Percentiles rank a stretch among this genome's conserved stretches.
These are phyloP conservation scores for Xyrichtys novacula DNA, from an alignment of 2,797 vertebrate species.

Conservation along the genomic window DNA sequence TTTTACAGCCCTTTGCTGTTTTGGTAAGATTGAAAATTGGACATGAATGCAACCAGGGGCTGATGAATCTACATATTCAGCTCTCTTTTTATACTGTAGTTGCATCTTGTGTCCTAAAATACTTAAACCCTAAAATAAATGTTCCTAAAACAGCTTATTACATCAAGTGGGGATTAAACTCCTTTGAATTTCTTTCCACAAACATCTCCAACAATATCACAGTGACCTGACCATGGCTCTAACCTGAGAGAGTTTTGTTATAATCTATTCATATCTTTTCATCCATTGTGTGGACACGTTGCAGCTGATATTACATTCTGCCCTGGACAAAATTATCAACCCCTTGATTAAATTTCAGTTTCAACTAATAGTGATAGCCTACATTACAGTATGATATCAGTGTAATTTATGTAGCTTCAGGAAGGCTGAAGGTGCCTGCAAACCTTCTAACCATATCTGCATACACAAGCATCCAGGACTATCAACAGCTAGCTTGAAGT, in stretches of 20 bases:
- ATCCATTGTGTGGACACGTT: not conserved
- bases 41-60: too few relatives aligned
- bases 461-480: too few relatives aligned
- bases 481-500: too few relatives aligned
- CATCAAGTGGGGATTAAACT: not conserved
- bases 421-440: too few relatives aligned
- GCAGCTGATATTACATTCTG: not conserved
- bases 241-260: conserved; percentile 16
- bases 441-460: too few relatives aligned
- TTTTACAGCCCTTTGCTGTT: too few relatives aligned
- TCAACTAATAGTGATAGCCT: not conserved
- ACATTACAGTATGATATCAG: too few relatives aligned
- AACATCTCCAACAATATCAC: not conserved
- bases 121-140: not conserved
- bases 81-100: too few relatives aligned
- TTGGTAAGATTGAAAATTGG: too few relatives aligned
- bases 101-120: too few relatives aligned
- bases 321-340: not conserved
- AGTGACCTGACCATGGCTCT: not conserved
- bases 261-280: conserved; percentile 18
- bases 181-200: not conserved
- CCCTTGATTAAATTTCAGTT: conserved; percentile 6
- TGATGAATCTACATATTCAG: too few relatives aligned
- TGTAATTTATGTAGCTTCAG: too few relatives aligned
- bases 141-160: not conserved